A percentile compares a stretch with the other conserved stretches of the same genome.
phyloP scores from a whole-genome alignment of 2,113 vertebrate species.

The Pollimyrus isidori region DNA sequence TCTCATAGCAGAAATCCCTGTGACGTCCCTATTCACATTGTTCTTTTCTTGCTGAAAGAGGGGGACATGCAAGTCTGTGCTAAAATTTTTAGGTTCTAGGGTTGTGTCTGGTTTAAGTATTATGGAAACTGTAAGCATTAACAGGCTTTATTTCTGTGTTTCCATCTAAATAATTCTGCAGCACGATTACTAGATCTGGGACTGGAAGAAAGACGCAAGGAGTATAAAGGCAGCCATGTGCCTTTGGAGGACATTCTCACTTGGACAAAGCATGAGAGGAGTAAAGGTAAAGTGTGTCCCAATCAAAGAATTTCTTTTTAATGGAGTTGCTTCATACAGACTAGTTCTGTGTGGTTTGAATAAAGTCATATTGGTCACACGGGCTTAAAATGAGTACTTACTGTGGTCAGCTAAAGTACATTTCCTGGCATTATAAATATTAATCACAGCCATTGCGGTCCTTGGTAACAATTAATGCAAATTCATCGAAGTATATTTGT shows the following conservation, averaged over 20 bases:
- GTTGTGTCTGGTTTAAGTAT: neutral
- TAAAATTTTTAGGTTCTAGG: neutral
- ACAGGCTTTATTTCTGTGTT: neutral
- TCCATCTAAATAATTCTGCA: constrained; percentile 40
- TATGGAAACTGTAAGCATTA: neutral
- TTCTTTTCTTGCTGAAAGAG: neutral
- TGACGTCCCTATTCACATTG: neutral
- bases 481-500: neutral
- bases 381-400: neutral
- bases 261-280: constrained; percentile 71
- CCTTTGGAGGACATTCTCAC: constrained; percentile 70
- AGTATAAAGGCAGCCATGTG: constrained; percentile 72
- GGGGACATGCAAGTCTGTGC: neutral
- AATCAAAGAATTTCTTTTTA: neutral
- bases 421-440: constrained; percentile 1
- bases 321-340: neutral
- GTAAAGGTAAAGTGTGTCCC: constrained; percentile 28
- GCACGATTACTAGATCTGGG: constrained; percentile 82
- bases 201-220: constrained; percentile 82
- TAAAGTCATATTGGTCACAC: neutral
- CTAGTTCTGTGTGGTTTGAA: neutral
- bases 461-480: neutral
- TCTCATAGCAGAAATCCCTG: neutral
- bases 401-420: neutral
- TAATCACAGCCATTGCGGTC: neutral